These are phyloP conservation scores for Riparia riparia DNA, from an alignment of 2,113 vertebrate species.

Conservation along the genomic window DNA sequence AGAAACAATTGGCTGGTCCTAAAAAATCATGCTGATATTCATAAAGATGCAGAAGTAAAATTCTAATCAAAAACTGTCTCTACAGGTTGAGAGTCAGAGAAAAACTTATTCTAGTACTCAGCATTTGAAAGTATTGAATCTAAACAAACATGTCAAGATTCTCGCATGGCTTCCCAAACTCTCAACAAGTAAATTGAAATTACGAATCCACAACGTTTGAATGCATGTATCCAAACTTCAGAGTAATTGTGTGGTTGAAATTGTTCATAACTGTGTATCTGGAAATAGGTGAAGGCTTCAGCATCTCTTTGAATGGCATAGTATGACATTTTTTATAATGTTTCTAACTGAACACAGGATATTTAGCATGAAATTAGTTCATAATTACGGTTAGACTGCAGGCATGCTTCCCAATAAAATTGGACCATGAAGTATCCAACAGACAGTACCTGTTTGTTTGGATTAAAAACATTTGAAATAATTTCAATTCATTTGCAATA, in stretches of 20 bases:
- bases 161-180: not conserved
- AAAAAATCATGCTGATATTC: not conserved
- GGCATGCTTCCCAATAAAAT: not conserved
- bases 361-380: slow-evolving; percentile 20
- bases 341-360: not conserved
- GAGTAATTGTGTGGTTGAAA: not conserved
- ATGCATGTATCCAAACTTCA: not conserved
- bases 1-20: not conserved
- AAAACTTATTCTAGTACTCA: not conserved
- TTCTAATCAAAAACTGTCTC: not conserved
- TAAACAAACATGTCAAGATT: not conserved
- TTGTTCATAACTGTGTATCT: not conserved
- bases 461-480: not conserved
- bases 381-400: not conserved
- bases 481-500: not conserved
- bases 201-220: not conserved
- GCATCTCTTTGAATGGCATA: not conserved
- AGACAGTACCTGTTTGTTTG: not conserved
- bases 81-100: not conserved
- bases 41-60: not conserved
- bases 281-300: not conserved
- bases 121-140: not conserved
- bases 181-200: not conserved
- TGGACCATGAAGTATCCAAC: not conserved
- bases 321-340: not conserved